Evolutionary conservation across 2,113 vertebrate genomes (phyloP), one percentile per base, ranked within the genome.

Genomic region (Acrocephalus arundinaceus): DNA sequence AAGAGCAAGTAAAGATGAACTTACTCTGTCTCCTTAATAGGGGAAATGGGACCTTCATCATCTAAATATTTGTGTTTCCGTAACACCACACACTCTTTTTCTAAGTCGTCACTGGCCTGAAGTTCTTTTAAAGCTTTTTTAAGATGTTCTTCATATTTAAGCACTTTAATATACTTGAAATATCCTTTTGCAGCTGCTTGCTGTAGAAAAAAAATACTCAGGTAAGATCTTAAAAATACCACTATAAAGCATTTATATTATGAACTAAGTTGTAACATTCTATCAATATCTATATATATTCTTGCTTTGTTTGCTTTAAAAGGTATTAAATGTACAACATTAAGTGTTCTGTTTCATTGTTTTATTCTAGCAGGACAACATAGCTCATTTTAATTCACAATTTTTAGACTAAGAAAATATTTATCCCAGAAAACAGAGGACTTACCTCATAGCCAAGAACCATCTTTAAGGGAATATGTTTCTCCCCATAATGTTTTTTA

Each of bases 11-110:
- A 33, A 90, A 72, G 3, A 45, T 24, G 10, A 83, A 97, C 98
- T 97, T 97, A 98, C 98, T 49, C 58, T 10, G 75, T 71, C 31
- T 98, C 98, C 71, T 90, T 77, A 82, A 98, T 98, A 80, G 98
- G 98, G 48, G 98, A 98, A 95, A 98, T 67, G 7, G 98, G 95
- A 9, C 97, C 98, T 74, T 98, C 97, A 23, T 98, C 98, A 96
- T 98, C 98, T 27, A 98, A 73, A 5, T 98, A 98, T n/a, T 97
- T 98, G 41, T 98, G 96, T 77, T 96, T 97, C 55, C 97, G 96
- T 58, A 90, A 86, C 4, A 63, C 52, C 75, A 98, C 22, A 37
- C 96, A 92, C 39, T 98, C 97, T 33, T 94, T 97, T 81, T 98
- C 98, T 15, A 98, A 88, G 71, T 98, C 98, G 8, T 97, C 97